These are phyloP conservation scores for Tragulus kanchil DNA, from an alignment of 2,113 vertebrate genomes.

Conservation along the genomic window DNA sequence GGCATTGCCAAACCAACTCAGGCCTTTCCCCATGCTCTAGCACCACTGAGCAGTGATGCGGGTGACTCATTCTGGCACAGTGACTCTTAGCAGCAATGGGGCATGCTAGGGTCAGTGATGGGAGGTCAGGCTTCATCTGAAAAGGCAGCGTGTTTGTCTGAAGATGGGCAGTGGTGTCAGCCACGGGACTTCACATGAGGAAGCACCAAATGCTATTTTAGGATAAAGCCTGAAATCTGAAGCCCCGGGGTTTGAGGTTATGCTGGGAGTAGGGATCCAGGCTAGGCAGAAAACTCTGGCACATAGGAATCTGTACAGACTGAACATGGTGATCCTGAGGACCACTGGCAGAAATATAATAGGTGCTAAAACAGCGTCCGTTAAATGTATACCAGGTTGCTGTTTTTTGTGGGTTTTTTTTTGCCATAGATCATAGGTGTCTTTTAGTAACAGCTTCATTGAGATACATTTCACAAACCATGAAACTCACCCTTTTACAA, in stretches of 20 bases:
- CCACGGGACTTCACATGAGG: neutral
- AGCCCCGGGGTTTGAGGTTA: rapidly evolving
- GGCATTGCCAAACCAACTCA: slow-evolving; percentile 38
- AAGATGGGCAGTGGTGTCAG: neutral
- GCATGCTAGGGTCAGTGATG: neutral
- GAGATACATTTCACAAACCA: neutral
- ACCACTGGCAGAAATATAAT: too few relatives aligned
- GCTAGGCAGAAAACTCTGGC: too few relatives aligned
- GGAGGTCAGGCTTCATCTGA: neutral
- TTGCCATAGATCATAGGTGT: slow-evolving; percentile 1
- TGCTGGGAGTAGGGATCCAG: too few relatives aligned
- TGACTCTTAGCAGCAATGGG: slow-evolving; percentile 13
- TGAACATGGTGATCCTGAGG: too few relatives aligned
- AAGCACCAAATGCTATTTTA: neutral
- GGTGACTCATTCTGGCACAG: slow-evolving; percentile 9
- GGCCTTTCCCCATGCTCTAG: slow-evolving; percentile 7
- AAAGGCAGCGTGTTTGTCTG: neutral
- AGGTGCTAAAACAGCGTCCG: neutral
- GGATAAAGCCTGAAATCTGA: neutral
- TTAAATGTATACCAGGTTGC: neutral
- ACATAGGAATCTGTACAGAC: too few relatives aligned
- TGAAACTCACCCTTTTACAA: neutral
- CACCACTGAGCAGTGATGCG: neutral
- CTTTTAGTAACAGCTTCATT: neutral
- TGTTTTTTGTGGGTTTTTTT: neutral